A percentile compares a stretch with the other conserved stretches of the same genome.
Evolutionary conservation across 2,888 invertebrate genomes (phyloP).

Genomic region (Apodemia hepburni): DNA sequence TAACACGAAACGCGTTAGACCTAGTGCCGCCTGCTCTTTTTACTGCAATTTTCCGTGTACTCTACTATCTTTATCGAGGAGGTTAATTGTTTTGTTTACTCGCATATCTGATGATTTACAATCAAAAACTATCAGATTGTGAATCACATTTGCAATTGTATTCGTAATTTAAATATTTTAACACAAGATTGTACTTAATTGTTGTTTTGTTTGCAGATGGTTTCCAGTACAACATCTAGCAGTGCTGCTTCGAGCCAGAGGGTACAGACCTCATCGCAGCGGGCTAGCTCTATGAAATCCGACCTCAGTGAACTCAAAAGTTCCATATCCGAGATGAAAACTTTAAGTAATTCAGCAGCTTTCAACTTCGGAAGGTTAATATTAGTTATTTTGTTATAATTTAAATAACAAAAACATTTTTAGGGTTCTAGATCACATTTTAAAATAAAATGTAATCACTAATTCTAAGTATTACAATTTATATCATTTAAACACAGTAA

Average conservation of each 20-base stretch:
- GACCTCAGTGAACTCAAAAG: constrained; percentile 89
- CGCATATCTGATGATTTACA: not conserved
- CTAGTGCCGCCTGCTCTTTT: constrained; percentile 28
- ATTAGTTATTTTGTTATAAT: constrained; percentile 1
- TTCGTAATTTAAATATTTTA: not conserved
- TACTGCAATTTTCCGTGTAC: constrained; percentile 24
- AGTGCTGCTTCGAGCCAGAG: constrained; percentile 81
- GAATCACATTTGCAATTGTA: not conserved
- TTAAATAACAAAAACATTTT: too few relatives aligned
- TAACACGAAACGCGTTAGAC: constrained; percentile 42
- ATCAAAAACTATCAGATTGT: not conserved
- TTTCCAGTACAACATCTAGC: constrained; percentile 80
- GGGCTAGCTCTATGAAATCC: constrained; percentile 89
- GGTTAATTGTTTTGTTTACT: constrained; percentile 4
- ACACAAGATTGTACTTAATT: not conserved
- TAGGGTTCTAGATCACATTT: too few relatives aligned
- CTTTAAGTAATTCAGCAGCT: constrained; percentile 74
- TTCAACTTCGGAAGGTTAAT: constrained; percentile 67
- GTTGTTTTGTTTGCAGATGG: constrained; percentile 47
- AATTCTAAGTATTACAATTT: too few relatives aligned
- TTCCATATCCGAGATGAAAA: constrained; percentile 93
- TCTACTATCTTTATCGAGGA: not conserved
- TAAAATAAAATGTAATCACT: too few relatives aligned
- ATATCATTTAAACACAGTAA: too few relatives aligned
- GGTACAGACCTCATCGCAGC: constrained; percentile 79